A percentile compares a stretch with the other conserved stretches of the same genome.
phyloP scores from a whole-genome alignment of 2,888 invertebrate genomes.

The Cotesia congregata region DNA sequence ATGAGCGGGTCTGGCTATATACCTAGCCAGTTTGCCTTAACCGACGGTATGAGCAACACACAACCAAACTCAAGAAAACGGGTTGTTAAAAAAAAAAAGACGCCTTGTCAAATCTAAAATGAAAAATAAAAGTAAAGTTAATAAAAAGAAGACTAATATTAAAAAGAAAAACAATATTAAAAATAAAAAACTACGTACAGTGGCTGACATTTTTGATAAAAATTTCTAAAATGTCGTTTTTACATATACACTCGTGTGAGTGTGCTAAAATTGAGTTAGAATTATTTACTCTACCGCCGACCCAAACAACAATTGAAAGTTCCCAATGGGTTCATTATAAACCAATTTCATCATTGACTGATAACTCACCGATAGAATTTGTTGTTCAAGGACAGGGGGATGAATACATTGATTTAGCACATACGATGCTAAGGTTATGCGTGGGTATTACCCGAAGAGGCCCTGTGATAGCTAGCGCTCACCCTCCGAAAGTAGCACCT shows the following conservation, averaged over 20 bases:
- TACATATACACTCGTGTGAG: constrained; percentile 24
- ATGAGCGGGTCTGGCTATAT: not conserved
- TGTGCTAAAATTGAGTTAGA: constrained; percentile 30
- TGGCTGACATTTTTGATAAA: constrained; percentile 15
- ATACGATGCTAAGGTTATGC: no score
- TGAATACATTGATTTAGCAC: no score
- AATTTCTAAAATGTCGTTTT: constrained; percentile 21
- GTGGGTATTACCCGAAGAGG: no score
- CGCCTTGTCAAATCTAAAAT: no score
- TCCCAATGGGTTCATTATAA: not conserved
- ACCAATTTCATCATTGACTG: not conserved
- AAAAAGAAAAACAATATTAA: no score
- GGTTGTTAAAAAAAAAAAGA: no score
- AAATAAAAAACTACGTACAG: not conserved
- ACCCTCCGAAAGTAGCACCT: no score
- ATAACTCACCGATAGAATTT: constrained; percentile 39
- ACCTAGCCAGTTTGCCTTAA: not conserved
- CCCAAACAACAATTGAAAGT: constrained; percentile 30
- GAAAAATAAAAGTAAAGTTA: no score
- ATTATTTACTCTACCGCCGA: constrained; percentile 25
- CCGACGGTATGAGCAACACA: not conserved
- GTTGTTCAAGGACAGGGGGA: no score
- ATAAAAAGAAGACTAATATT: no score
- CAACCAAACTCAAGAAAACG: no score
- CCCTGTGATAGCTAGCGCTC: no score